A percentile compares a stretch with the other conserved stretches of the same genome.
phyloP scores from a whole-genome alignment of 2,113 vertebrate species.

The Halichoerus grypus region DNA sequence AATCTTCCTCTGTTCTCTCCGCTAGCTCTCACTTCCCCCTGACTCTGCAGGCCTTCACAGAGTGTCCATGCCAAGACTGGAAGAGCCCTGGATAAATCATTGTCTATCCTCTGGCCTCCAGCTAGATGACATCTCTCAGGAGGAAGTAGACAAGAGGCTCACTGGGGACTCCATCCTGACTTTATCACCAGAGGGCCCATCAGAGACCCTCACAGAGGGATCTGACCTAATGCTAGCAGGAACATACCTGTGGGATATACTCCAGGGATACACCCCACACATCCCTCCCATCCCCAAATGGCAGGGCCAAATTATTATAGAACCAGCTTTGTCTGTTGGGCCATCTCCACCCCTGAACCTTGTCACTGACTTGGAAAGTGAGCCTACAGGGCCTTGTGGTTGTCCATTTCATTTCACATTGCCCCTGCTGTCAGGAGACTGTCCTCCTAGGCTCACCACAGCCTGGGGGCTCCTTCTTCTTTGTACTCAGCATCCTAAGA shows the following conservation, averaged over 20 bases:
- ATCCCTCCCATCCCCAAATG: background rate
- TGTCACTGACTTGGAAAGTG: background rate
- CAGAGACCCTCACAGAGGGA: background rate
- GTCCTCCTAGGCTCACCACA: rapidly evolving
- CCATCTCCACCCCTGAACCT: background rate
- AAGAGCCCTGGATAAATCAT: background rate
- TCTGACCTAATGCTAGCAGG: background rate
- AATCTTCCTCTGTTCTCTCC: background rate
- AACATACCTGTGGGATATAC: background rate
- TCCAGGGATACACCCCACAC: background rate
- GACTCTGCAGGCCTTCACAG: background rate
- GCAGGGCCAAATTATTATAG: background rate
- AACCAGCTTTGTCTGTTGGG: background rate
- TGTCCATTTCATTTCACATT: background rate
- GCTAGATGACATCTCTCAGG: background rate
- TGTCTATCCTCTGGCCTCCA: background rate
- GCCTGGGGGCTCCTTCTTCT: background rate
- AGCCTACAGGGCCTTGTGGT: background rate
- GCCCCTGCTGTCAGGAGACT: background rate
- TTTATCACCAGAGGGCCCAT: background rate
- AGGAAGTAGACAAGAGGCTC: background rate
- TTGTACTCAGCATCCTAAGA: background rate
- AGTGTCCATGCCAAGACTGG: background rate
- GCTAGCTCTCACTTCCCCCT: background rate
- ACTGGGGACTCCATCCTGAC: background rate